A percentile compares a stretch with the other conserved stretches of the same genome.
phyloP scores from a whole-genome alignment of 2,888 invertebrate species.

The Nudaria mundana region DNA sequence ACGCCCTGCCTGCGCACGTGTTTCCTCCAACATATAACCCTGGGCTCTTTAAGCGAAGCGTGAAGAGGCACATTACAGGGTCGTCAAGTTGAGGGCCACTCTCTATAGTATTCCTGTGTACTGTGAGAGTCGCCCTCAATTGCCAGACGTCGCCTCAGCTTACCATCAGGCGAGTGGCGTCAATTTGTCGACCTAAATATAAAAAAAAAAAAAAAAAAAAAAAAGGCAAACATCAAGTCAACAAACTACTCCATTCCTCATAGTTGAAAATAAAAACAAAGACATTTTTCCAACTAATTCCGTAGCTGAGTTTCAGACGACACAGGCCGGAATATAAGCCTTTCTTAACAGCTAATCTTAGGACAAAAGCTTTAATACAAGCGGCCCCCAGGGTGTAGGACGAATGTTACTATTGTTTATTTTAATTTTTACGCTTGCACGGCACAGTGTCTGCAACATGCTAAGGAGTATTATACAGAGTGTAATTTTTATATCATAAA shows the following conservation, averaged over 20 bases:
- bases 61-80: too few species aligned
- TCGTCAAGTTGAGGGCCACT: too few species aligned
- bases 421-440: slow-evolving; percentile 75
- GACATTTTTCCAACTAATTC: slow-evolving; percentile 26
- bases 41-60: too few species aligned
- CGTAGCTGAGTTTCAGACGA: slow-evolving; percentile 37
- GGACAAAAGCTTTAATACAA: slow-evolving; percentile 76
- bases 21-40: too few species aligned
- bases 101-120: too few species aligned
- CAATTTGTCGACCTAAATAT: too few species aligned
- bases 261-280: slow-evolving; percentile 32
- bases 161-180: too few species aligned
- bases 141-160: too few species aligned
- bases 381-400: slow-evolving; percentile 69
- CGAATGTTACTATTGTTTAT: slow-evolving; percentile 73
- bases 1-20: too few species aligned
- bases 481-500: slow-evolving; percentile 18
- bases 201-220: too few species aligned
- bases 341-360: slow-evolving; percentile 79
- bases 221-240: slow-evolving; percentile 28
- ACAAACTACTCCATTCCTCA: slow-evolving; percentile 32
- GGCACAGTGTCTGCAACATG: slow-evolving; percentile 43
- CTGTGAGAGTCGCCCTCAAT: too few species aligned
- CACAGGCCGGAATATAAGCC: slow-evolving; percentile 41
- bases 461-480: slow-evolving; percentile 52